phyloP scores from a whole-genome alignment of 2,888 invertebrate species.

The Tenthredo mesomela region DNA sequence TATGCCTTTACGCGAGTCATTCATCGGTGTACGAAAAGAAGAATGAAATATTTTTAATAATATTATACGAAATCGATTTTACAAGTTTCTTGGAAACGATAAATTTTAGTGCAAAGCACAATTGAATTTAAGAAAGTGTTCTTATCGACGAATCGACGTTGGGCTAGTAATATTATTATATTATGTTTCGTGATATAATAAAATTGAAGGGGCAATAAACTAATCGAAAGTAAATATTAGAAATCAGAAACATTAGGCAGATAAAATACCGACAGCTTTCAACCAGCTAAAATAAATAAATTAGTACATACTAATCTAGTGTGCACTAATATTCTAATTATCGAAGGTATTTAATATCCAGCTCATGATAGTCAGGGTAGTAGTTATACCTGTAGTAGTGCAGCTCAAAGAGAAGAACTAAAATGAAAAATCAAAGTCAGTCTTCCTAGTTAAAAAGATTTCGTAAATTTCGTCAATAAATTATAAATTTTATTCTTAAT shows the following conservation, averaged over 20 bases:
- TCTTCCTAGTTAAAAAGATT: slow-evolving; percentile 24
- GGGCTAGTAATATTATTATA: background rate
- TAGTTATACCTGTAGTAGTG: background rate
- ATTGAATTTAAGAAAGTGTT: slow-evolving; percentile 45
- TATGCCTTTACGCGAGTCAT: slow-evolving; percentile 62
- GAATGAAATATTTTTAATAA: slow-evolving; percentile 55
- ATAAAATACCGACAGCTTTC: background rate
- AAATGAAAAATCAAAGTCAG: slow-evolving; percentile 34
- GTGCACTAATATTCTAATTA: background rate
- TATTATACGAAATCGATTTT: slow-evolving; percentile 36
- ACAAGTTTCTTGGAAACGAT: slow-evolving; percentile 11
- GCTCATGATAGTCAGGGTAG: background rate
- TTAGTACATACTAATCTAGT: slow-evolving; percentile 20
- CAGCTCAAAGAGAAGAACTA: slow-evolving; percentile 14
- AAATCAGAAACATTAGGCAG: background rate
- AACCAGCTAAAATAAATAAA: slow-evolving; percentile 7
- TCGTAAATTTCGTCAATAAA: background rate
- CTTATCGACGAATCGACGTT: slow-evolving; percentile 28
- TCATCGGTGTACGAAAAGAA: slow-evolving; percentile 62
- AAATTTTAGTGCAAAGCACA: slow-evolving; percentile 37
- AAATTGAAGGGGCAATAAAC: background rate
- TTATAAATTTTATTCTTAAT: background rate
- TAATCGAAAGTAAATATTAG: slow-evolving; percentile 27
- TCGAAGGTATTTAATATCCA: background rate
- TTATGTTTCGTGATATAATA: background rate